phyloP scores from a whole-genome alignment of 64 coral and sea anemone species.

The Anthopleura sola region DNA sequence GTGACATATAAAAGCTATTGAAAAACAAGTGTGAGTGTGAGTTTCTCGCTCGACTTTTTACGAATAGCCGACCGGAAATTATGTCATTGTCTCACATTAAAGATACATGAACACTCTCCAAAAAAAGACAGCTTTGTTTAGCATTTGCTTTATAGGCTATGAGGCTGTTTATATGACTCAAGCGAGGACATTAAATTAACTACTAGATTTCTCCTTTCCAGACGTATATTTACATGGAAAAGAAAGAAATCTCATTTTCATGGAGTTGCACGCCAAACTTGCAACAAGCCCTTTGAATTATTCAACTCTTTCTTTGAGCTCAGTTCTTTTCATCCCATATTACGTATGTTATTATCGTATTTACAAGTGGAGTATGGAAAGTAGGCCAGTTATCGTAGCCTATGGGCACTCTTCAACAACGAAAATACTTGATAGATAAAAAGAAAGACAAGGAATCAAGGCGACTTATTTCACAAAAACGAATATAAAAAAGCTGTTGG shows the following conservation, averaged over 20 bases:
- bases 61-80: conserved; percentile 18
- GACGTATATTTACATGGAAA: background rate
- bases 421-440: background rate
- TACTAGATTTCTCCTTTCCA: background rate
- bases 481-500: background rate
- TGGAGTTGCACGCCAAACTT: background rate
- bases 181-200: background rate
- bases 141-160: background rate
- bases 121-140: conserved; percentile 17
- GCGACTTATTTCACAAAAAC: background rate
- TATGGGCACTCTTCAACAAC: background rate
- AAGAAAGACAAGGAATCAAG: background rate
- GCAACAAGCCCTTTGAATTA: background rate
- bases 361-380: background rate
- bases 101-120: conserved; percentile 12
- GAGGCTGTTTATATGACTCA: background rate
- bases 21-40: background rate
- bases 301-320: background rate
- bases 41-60: background rate
- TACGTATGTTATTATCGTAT: background rate
- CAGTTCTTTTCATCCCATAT: background rate
- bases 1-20: background rate
- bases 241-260: too few species aligned
- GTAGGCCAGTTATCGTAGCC: background rate
- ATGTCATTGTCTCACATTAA: conserved; percentile 17